Base-by-base conservation (phyloP, 2,888 invertebrate genomes). In the Bibio marci region DNA sequence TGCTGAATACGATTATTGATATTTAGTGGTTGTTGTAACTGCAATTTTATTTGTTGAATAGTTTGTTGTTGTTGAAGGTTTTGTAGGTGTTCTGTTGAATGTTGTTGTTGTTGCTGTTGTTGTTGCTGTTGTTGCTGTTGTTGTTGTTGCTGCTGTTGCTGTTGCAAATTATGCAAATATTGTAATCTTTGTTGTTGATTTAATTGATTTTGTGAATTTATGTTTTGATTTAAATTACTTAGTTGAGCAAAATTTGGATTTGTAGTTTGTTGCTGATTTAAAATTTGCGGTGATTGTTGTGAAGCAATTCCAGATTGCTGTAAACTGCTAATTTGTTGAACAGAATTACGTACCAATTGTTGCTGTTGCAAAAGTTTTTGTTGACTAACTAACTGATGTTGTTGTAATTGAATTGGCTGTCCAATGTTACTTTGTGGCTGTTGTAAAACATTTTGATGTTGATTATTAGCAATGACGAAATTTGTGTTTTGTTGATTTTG, bases 131-230 rank as follows among this genome's bases (percentile, higher is more conserved):
- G n/a, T 54, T 39, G 39, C 22, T 48, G 70, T 70, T 33, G 66
- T 52, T 56, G 63, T n/a, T n/a, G n/a, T n/a, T n/a, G n/a, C n/a
- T n/a, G 43, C 15, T 39, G 39, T 30, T 48, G 70, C 70, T 33
- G 66, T 52, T 56, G 63, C 59, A 44, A 66, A 66, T 46, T 67
- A 72, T 53, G 65, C 66, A 17, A 67, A 67, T 18, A 67, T 66
- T 51, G 67, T 66, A 57, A 66, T 66, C 49, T 67, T 67, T 30
- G 67, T 36, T 36, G 36, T n/a, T 25, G n/a, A 15, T 12, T 37
- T 14, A 36, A 25, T 32, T 28, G 43, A 33, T 34, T 35, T 30
- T 36, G 36, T 4, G 15, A 13, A n/a, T n/a, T n/a, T n/a, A n/a
- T n/a, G n/a, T n/a, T n/a, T n/a, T n/a, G n/a, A n/a, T n/a, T n/a